These are phyloP conservation scores for Dolichallabes microphthalmus DNA, from an alignment of 2,113 vertebrate genomes.

Conservation along the genomic window DNA sequence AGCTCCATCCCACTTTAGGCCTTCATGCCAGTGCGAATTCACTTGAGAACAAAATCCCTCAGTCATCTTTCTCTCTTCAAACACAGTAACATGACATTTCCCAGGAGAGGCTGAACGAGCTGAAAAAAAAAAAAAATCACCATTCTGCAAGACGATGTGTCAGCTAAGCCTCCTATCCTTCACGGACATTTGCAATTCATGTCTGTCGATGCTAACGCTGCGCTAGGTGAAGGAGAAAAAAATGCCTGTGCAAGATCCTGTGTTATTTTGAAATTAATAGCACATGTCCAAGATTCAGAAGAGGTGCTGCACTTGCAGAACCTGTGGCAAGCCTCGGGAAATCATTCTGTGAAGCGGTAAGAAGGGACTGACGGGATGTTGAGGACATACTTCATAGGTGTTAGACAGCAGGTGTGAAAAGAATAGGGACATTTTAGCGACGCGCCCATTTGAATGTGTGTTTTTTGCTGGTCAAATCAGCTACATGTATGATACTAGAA, in stretches of 20 bases:
- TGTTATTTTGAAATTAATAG: conserved; percentile 44
- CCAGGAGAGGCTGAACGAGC: conserved; percentile 38
- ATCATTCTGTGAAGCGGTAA: not conserved
- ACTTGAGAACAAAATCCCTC: conserved; percentile 18
- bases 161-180: conserved; percentile 32
- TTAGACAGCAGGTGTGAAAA: not conserved
- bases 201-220: not conserved
- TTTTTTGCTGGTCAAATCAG: not conserved
- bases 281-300: conserved; percentile 1
- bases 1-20: not conserved
- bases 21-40: not conserved
- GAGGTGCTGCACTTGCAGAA: conserved; percentile 24
- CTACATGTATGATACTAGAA: not conserved
- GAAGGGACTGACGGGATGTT: conserved; percentile 8
- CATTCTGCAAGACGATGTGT: conserved; percentile 24
- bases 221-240: conserved; percentile 20
- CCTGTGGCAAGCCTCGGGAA: conserved; percentile 13
- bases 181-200: conserved; percentile 39
- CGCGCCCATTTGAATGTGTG: not conserved
- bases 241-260: conserved; percentile 15
- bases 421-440: not conserved
- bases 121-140: conserved; percentile 35
- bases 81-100: conserved; percentile 40
- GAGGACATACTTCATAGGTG: conserved; percentile 12
- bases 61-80: conserved; percentile 41